A percentile compares a stretch with the other conserved stretches of the same genome.
Evolutionary conservation across 2,113 vertebrate genomes (phyloP).

Genomic region (Galeopterus variegatus): DNA sequence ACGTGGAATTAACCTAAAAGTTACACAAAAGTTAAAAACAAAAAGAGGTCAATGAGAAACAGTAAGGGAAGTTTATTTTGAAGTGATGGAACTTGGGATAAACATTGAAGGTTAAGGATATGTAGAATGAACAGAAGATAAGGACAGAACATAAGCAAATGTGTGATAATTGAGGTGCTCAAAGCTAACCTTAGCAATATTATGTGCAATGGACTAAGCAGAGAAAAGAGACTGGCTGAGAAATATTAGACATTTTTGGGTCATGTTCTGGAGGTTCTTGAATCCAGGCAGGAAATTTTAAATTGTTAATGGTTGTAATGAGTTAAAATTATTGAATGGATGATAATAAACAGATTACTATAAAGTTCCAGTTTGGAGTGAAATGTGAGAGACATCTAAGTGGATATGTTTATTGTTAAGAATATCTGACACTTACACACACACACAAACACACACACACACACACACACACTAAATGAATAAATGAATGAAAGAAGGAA

Average conservation of each 20-base stretch:
- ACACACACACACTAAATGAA: neutral
- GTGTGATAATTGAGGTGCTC: fast-evolving
- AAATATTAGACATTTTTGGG: neutral
- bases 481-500: neutral
- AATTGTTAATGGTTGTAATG: neutral
- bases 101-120: neutral
- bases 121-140: neutral
- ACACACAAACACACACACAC: neutral
- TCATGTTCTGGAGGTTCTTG: neutral
- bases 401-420: neutral
- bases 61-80: neutral
- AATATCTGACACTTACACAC: neutral
- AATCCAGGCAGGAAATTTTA: neutral
- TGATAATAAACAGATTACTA: neutral
- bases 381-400: neutral
- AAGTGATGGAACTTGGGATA: neutral
- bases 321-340: neutral
- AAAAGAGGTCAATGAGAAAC: neutral
- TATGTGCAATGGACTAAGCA: neutral
- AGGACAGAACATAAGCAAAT: too few species aligned
- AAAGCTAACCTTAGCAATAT: neutral
- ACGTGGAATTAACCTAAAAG: neutral
- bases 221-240: neutral
- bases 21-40: neutral
- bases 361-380: neutral